Percentiles rank a stretch among this genome's conserved stretches.
These are phyloP conservation scores for Apamea anceps DNA, from an alignment of 2,888 invertebrate genomes.

Conservation along the genomic window DNA sequence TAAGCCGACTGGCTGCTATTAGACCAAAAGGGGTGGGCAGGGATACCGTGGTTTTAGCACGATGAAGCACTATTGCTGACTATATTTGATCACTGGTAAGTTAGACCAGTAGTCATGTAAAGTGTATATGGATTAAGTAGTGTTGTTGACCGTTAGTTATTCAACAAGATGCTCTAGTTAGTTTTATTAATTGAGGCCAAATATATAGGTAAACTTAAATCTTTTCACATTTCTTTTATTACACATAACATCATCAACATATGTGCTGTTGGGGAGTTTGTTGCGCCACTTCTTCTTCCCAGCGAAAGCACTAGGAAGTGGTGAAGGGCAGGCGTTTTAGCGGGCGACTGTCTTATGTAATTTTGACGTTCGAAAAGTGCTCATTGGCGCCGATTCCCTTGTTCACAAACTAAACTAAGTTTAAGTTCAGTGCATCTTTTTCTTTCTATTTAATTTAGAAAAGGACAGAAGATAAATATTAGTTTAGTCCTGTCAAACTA, in stretches of 20 bases:
- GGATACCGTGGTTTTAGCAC: slow-evolving; percentile 38
- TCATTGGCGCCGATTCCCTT: too few species aligned
- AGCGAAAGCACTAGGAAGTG: neutral
- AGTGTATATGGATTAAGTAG: neutral
- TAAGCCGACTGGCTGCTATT: slow-evolving; percentile 54
- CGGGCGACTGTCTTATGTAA: neutral
- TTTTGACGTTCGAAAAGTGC: neutral
- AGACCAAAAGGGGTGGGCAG: slow-evolving; percentile 48
- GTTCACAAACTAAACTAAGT: too few species aligned
- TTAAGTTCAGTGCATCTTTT: too few species aligned
- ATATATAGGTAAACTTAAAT: neutral
- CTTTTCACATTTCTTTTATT: neutral
- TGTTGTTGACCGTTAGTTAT: neutral
- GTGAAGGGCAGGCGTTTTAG: neutral
- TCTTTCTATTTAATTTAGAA: too few species aligned
- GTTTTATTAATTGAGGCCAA: neutral
- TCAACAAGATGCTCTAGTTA: neutral
- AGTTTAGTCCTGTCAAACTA: too few species aligned
- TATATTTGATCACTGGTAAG: slow-evolving; percentile 35
- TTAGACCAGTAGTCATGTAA: neutral
- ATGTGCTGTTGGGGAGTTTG: neutral
- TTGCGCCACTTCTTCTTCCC: neutral
- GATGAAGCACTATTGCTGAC: slow-evolving; percentile 25
- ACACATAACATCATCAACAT: neutral
- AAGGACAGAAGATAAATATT: too few species aligned